A percentile compares a stretch with the other conserved stretches of the same genome.
Conservation (phyloP, 2,113 vertebrate genomes). For the Narcine bancroftii region DNA sequence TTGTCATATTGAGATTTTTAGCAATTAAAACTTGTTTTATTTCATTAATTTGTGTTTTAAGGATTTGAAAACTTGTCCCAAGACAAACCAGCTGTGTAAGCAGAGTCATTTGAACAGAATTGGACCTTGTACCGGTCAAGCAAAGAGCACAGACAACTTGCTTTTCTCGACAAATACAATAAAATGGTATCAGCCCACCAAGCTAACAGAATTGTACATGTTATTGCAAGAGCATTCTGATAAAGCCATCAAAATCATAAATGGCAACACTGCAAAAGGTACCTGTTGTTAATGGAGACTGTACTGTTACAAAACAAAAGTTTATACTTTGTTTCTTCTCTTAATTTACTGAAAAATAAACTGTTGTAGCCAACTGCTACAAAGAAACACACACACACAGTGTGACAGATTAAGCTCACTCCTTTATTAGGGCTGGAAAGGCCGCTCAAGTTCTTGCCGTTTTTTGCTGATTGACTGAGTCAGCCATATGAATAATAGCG, state of each 20-base stretch:
- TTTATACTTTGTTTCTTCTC: neutral
- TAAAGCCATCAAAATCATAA: constrained; percentile 18
- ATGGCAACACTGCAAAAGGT: constrained; percentile 38
- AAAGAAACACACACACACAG: no score
- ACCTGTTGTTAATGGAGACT: neutral
- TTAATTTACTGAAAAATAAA: neutral
- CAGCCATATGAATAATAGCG: no score
- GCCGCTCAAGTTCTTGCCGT: no score
- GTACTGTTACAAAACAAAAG: neutral
- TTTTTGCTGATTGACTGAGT: no score
- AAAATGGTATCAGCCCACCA: constrained; percentile 20
- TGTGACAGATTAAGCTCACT: no score
- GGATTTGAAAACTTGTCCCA: constrained; percentile 36
- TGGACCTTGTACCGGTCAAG: neutral
- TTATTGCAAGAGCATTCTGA: neutral
- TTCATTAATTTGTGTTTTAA: neutral
- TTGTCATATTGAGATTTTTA: neutral
- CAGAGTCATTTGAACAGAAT: neutral
- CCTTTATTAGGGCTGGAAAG: no score
- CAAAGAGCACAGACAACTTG: neutral
- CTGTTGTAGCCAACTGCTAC: no score
- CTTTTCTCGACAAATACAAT: neutral
- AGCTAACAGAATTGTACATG: neutral
- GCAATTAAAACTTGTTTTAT: neutral
- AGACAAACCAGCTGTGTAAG: neutral